These are phyloP conservation scores for Chesias legatella DNA, from an alignment of 2,888 invertebrate genomes.

Conservation along the genomic window DNA sequence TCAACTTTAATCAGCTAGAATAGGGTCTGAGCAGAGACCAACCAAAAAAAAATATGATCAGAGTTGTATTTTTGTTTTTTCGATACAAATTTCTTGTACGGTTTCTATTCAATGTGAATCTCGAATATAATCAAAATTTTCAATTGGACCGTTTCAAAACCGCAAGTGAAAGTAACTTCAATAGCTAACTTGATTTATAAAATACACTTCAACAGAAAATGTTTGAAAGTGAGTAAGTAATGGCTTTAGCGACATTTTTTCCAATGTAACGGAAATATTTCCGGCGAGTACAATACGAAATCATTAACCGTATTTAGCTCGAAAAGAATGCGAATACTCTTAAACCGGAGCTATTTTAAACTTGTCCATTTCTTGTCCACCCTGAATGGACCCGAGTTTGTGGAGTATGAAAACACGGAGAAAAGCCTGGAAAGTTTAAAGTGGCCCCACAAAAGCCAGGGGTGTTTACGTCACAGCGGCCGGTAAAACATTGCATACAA, in stretches of 20 bases:
- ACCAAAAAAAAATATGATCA: too few relatives aligned
- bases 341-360: constrained; percentile 33
- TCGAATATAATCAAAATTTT: too few relatives aligned
- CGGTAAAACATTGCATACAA: constrained; percentile 53
- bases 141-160: too few relatives aligned
- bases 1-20: too few relatives aligned
- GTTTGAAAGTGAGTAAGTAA: too few relatives aligned
- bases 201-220: too few relatives aligned
- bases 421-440: constrained; percentile 47
- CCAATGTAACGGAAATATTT: constrained; percentile 10
- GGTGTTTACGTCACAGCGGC: constrained; percentile 42
- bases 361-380: constrained; percentile 36
- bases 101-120: too few relatives aligned
- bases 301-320: constrained; percentile 12
- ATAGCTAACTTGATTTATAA: too few relatives aligned
- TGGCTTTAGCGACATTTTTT: constrained; percentile 7
- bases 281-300: constrained; percentile 14
- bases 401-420: constrained; percentile 37
- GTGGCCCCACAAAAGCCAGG: constrained; percentile 39
- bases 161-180: too few relatives aligned
- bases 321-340: constrained; percentile 18
- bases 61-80: too few relatives aligned
- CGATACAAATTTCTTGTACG: too few relatives aligned
- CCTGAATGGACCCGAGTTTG: constrained; percentile 33
- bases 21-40: too few relatives aligned